Conservation (phyloP, 2,113 vertebrate genomes). For the Picathartes gymnocephalus region DNA sequence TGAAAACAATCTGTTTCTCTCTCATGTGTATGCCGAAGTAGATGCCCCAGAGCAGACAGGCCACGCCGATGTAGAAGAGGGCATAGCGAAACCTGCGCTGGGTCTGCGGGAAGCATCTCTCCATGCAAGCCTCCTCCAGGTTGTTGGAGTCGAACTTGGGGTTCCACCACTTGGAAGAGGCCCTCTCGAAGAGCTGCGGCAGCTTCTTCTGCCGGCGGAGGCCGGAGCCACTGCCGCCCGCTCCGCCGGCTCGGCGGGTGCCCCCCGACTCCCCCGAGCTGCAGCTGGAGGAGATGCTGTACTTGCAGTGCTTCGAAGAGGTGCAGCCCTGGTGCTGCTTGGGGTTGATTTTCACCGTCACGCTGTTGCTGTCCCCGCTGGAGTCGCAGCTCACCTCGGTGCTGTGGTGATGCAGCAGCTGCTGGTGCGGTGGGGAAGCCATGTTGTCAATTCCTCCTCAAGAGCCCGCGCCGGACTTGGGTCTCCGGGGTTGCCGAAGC, state of each 20-base stretch:
- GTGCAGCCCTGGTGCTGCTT: constrained; percentile 76
- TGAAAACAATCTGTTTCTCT: constrained; percentile 75
- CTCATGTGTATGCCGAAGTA: constrained; percentile 85
- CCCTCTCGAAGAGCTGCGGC: constrained; percentile 93
- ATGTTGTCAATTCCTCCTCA: constrained; percentile 72
- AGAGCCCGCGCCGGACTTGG: background rate
- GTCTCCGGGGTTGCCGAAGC: background rate
- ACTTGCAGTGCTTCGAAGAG: constrained; percentile 86
- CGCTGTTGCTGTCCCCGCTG: constrained; percentile 84
- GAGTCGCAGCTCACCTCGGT: constrained; percentile 93
- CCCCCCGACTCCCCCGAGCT: constrained; percentile 88
- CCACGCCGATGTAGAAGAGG: constrained; percentile 87
- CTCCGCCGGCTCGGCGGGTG: constrained; percentile 63
- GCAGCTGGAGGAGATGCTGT: constrained; percentile 94
- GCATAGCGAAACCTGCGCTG: constrained; percentile 93
- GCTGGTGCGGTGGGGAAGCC: constrained; percentile 87
- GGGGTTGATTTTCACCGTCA: constrained; percentile 82
- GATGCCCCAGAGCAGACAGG: constrained; percentile 86
- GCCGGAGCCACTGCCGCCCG: constrained; percentile 14
- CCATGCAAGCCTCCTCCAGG: constrained; percentile 93
- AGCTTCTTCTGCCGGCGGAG: constrained; percentile 75
- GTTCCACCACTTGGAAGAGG: constrained; percentile 94
- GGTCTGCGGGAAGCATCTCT: constrained; percentile 96
- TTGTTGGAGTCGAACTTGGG: constrained; percentile 94
- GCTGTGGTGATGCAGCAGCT: constrained; percentile 85